Percentiles rank a stretch among this genome's conserved stretches.
phyloP scores from a whole-genome alignment of 1,140 invertebrate genomes.

The Pristionchus pacificus region DNA sequence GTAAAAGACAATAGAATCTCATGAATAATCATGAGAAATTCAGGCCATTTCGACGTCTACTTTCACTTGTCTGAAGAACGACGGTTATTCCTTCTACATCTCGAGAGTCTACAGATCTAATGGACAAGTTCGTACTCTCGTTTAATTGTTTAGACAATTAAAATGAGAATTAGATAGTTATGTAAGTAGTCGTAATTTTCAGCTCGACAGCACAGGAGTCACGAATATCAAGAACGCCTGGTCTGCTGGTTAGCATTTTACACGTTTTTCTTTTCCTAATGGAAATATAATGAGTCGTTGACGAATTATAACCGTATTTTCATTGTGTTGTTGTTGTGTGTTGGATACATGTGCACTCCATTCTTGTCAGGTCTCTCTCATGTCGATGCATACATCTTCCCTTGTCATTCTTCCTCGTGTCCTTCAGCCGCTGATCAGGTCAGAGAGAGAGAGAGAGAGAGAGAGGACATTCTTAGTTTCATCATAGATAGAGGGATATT shows the following conservation, averaged over 20 bases:
- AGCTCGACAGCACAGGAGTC: slow-evolving; percentile 31
- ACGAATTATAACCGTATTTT: too few relatives aligned
- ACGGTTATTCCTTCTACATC: slow-evolving; percentile 36
- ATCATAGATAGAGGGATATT: too few relatives aligned
- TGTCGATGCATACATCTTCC: slow-evolving; percentile 45
- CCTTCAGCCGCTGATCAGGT: slow-evolving; percentile 32
- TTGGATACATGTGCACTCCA: too few relatives aligned
- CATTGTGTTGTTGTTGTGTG: too few relatives aligned
- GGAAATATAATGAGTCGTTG: too few relatives aligned
- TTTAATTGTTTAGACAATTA: too few relatives aligned
- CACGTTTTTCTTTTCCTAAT: not conserved
- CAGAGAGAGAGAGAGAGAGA: too few relatives aligned
- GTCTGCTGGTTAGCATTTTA: slow-evolving; percentile 1
- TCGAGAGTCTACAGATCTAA: slow-evolving; percentile 31
- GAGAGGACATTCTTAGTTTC: too few relatives aligned
- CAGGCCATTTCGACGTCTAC: slow-evolving; percentile 5
- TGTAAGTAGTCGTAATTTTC: too few relatives aligned
- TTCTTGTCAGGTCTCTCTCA: slow-evolving; percentile 18
- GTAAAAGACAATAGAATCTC: not conserved
- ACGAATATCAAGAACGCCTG: slow-evolving; percentile 38
- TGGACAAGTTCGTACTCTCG: slow-evolving; percentile 18
- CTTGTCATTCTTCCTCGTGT: slow-evolving; percentile 27
- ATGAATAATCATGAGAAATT: not conserved
- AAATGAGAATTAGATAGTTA: too few relatives aligned
- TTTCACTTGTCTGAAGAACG: slow-evolving; percentile 33